A percentile compares a stretch with the other conserved stretches of the same genome.
Evolutionary conservation across 2,888 invertebrate species (phyloP).

Genomic region (Eremobia ochroleuca): DNA sequence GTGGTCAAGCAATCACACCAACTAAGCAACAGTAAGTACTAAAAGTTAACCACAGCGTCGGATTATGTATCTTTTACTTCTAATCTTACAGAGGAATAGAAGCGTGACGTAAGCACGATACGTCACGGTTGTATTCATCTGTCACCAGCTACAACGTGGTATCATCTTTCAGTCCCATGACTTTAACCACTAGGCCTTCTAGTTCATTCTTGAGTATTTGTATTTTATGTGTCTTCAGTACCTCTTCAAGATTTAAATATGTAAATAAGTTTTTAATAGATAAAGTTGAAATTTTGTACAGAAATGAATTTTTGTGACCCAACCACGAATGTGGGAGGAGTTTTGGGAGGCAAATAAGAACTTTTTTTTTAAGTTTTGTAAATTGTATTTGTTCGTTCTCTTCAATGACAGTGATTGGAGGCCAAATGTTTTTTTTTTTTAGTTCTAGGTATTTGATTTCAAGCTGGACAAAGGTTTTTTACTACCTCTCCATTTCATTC

Average conservation of each 20-base stretch:
- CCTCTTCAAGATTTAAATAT: neutral
- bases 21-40: constrained; percentile 21
- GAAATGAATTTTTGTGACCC: neutral
- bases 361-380: too few relatives aligned
- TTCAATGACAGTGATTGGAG: neutral
- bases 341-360: too few relatives aligned
- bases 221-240: neutral
- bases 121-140: constrained; percentile 47
- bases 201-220: neutral
- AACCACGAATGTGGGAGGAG: too few relatives aligned
- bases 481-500: neutral
- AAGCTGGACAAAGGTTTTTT: neutral
- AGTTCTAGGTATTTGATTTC: neutral
- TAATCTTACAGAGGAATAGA: constrained; percentile 53
- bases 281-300: neutral
- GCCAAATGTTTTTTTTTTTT: neutral
- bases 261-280: too few relatives aligned
- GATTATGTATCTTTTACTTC: constrained; percentile 47
- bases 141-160: neutral
- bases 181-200: neutral
- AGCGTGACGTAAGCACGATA: constrained; percentile 52
- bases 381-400: neutral
- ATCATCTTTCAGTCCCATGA: constrained; percentile 36
- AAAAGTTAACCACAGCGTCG: constrained; percentile 46
- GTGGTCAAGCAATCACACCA: neutral